Percentiles rank a stretch among this genome's conserved stretches.
These are phyloP conservation scores for Temnothorax ravouxi DNA, from an alignment of 2,888 invertebrate genomes.

Conservation along the genomic window DNA sequence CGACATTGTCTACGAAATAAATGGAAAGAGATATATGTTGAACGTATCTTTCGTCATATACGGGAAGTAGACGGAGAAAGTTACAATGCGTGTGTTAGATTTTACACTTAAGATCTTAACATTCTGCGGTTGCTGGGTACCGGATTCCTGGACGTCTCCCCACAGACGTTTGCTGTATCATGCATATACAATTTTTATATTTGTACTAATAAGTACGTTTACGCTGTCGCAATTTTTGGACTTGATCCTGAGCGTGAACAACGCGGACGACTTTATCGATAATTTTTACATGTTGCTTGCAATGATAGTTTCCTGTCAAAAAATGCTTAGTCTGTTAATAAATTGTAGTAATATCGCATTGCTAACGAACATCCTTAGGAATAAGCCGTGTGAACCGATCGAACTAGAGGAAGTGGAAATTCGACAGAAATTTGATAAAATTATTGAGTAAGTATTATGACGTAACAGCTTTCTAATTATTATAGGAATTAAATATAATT, in stretches of 20 bases:
- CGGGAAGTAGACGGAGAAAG: not conserved
- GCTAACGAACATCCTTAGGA: slow-evolving; percentile 20
- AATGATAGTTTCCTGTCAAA: slow-evolving; percentile 61
- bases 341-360: slow-evolving; percentile 44
- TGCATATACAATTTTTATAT: slow-evolving; percentile 48
- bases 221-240: slow-evolving; percentile 65
- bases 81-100: slow-evolving; percentile 54
- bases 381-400: slow-evolving; percentile 44
- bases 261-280: slow-evolving; percentile 67
- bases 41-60: not conserved
- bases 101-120: slow-evolving; percentile 34
- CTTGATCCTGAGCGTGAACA: slow-evolving; percentile 55
- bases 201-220: slow-evolving; percentile 51
- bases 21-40: not conserved
- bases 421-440: slow-evolving; percentile 36
- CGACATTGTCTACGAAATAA: not conserved
- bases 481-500: not conserved
- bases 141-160: slow-evolving; percentile 51
- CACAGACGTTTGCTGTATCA: slow-evolving; percentile 63
- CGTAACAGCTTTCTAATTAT: not conserved
- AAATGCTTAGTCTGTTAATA: slow-evolving; percentile 61
- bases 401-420: slow-evolving; percentile 40
- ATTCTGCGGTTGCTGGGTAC: slow-evolving; percentile 69
- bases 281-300: slow-evolving; percentile 69
- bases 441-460: slow-evolving; percentile 19